phyloP scores from a whole-genome alignment of 2,113 vertebrate genomes.

The Ceyx margarethae region DNA sequence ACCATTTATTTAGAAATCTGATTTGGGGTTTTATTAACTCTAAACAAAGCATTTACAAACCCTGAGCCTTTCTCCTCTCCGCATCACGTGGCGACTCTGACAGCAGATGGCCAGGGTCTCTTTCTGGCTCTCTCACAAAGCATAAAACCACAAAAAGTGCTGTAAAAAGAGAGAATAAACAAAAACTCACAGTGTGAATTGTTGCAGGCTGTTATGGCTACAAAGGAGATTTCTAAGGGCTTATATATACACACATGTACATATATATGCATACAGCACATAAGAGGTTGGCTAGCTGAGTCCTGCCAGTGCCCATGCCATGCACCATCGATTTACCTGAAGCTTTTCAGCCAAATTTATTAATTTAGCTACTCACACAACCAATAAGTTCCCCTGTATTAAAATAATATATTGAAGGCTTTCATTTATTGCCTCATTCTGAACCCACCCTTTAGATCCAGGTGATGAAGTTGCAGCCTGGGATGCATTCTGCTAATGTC shows the following conservation, averaged over 20 bases:
- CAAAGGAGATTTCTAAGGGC: not conserved
- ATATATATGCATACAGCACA: not conserved
- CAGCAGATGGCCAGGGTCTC: not conserved
- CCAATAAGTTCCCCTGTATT: not conserved
- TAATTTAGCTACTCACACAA: not conserved
- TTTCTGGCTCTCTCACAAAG: not conserved
- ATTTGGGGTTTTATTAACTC: not conserved
- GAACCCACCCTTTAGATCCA: not conserved
- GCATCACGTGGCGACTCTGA: rapidly evolving
- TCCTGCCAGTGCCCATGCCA: not conserved
- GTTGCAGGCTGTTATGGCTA: not conserved
- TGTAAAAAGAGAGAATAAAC: not conserved
- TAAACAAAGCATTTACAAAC: not conserved
- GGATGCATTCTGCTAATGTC: conserved; percentile 38
- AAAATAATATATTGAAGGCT: conserved; percentile 23
- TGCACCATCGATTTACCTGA: not conserved
- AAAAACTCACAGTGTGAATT: not conserved
- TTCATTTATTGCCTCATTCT: not conserved
- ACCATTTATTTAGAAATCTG: not conserved
- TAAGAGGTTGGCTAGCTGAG: not conserved
- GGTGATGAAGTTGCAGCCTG: not conserved
- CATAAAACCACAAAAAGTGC: not conserved
- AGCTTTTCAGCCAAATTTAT: not conserved
- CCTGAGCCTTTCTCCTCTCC: not conserved
- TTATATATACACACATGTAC: rapidly evolving